These are phyloP conservation scores for Spea multiplicata DNA, from an alignment of 2,113 vertebrate species.

Conservation along the genomic window DNA sequence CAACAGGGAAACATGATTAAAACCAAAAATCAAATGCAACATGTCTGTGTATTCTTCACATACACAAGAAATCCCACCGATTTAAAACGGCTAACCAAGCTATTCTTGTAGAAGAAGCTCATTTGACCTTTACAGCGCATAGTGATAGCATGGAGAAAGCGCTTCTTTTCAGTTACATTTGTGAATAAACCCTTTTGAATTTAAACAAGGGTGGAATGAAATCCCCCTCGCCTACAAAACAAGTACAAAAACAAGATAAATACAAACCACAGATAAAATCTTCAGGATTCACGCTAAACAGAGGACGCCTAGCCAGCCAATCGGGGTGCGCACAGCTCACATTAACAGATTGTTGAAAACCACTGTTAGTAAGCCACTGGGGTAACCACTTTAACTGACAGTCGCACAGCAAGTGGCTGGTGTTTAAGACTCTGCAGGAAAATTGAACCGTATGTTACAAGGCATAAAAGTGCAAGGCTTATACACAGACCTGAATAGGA, in stretches of 20 bases:
- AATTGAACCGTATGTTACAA: constrained; percentile 14
- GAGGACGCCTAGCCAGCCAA: constrained; percentile 68
- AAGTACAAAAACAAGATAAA: constrained; percentile 4
- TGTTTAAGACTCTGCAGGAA: constrained; percentile 70
- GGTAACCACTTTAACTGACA: constrained; percentile 77
- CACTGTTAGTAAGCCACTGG: constrained; percentile 64
- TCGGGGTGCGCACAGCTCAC: constrained; percentile 72
- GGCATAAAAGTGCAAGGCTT: not conserved
- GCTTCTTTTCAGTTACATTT: no score
- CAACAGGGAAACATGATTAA: not conserved
- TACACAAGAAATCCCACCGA: no score
- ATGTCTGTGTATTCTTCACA: not conserved
- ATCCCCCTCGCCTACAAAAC: not conserved
- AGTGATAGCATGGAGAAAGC: no score
- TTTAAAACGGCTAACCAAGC: no score
- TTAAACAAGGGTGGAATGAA: no score
- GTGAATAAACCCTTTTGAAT: no score
- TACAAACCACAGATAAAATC: constrained; percentile 77
- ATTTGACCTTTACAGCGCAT: no score
- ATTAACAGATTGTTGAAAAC: constrained; percentile 60
- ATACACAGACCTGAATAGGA: no score
- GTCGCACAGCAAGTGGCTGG: constrained; percentile 74
- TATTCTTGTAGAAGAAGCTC: no score
- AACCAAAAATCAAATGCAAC: not conserved
- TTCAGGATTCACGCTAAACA: constrained; percentile 66